Evolutionary conservation across 1,140 invertebrate species (phyloP).

Genomic region (Trachelipus rathkii): DNA sequence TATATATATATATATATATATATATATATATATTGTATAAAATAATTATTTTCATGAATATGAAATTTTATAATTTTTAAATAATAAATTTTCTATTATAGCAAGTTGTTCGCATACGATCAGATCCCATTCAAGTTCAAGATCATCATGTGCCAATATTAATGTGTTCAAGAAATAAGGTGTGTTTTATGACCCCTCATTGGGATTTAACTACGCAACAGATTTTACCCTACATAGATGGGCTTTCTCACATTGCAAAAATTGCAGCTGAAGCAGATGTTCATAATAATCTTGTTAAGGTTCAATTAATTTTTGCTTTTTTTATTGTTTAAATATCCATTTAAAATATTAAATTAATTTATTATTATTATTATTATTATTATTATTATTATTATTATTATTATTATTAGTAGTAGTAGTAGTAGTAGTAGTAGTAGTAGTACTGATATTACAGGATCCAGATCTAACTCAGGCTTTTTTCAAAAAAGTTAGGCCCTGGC

Average conservation of each 20-base stretch:
- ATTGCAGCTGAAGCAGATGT: slow-evolving; percentile 69
- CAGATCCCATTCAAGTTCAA: slow-evolving; percentile 51
- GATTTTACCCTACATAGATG: slow-evolving; percentile 57
- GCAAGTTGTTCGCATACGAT: slow-evolving; percentile 52
- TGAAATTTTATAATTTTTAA: too few relatives aligned
- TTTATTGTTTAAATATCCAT: too few relatives aligned
- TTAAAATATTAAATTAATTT: neutral
- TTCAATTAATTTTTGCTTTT: slow-evolving; percentile 48
- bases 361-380: neutral
- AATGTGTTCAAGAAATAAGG: slow-evolving; percentile 29
- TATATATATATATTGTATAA: too few relatives aligned
- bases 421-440: neutral
- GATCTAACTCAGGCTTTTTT: neutral
- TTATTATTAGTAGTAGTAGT: too few relatives aligned
- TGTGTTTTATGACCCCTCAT: slow-evolving; percentile 29
- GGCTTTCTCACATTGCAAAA: slow-evolving; percentile 54
- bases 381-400: neutral
- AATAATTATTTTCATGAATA: too few relatives aligned
- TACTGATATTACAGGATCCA: neutral
- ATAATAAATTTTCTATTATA: slow-evolving; percentile 49
- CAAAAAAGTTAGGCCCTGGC: neutral
- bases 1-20: too few relatives aligned
- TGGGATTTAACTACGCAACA: slow-evolving; percentile 47
- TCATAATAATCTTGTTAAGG: slow-evolving; percentile 88
- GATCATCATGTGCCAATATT: slow-evolving; percentile 56